A percentile compares a stretch with the other conserved stretches of the same genome.
These are phyloP conservation scores for Drosophila lacertosa DNA, from an alignment of 1,140 invertebrate genomes.

Conservation along the genomic window DNA sequence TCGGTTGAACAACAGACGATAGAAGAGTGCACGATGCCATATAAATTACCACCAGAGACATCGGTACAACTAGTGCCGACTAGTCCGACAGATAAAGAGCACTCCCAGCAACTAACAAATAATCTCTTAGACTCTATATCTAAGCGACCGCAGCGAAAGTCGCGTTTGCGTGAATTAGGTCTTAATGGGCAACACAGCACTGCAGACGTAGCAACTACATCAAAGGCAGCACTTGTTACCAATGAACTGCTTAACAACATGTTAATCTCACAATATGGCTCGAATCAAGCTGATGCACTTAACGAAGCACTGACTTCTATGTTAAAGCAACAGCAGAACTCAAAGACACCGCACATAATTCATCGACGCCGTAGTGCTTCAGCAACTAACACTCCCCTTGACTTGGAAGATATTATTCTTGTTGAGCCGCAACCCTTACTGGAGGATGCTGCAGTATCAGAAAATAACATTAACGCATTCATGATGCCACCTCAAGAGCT, in stretches of 20 bases:
- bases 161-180: slow-evolving; percentile 29
- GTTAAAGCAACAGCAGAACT: slow-evolving; percentile 61
- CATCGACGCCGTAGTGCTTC: slow-evolving; percentile 50
- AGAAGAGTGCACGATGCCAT: slow-evolving; percentile 69
- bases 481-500: slow-evolving; percentile 25
- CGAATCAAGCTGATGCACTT: slow-evolving; percentile 60
- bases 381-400: slow-evolving; percentile 17
- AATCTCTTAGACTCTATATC: slow-evolving; percentile 17
- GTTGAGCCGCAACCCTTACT: slow-evolving; percentile 65
- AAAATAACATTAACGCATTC: neutral
- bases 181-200: neutral
- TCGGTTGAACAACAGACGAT: slow-evolving; percentile 30
- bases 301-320: slow-evolving; percentile 67
- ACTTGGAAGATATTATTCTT: slow-evolving; percentile 74
- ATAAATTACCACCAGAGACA: slow-evolving; percentile 79
- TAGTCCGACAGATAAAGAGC: slow-evolving; percentile 66
- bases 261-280: slow-evolving; percentile 56
- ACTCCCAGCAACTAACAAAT: neutral
- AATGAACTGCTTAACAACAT: slow-evolving; percentile 60
- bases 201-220: slow-evolving; percentile 13
- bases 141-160: slow-evolving; percentile 51
- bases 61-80: slow-evolving; percentile 79
- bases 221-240: slow-evolving; percentile 56
- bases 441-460: slow-evolving; percentile 4
- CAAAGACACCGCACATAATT: slow-evolving; percentile 26